Conservation (phyloP, 2,888 invertebrate genomes). For the Archaeoteleia sp. region DNA sequence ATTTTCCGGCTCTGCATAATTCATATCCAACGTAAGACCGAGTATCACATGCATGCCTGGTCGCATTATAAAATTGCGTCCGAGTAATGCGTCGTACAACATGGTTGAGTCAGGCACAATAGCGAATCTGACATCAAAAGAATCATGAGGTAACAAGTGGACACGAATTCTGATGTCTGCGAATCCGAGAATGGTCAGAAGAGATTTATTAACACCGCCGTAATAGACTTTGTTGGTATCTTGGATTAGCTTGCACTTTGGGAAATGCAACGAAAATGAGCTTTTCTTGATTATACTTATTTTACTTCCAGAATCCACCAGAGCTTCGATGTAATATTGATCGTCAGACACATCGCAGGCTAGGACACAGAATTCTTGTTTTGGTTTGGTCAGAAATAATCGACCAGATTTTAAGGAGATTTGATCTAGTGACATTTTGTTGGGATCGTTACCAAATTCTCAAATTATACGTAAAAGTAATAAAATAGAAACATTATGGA, state of each 20-base stretch:
- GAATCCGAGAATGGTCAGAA: slow-evolving; percentile 22
- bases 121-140: slow-evolving; percentile 35
- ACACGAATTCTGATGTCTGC: slow-evolving; percentile 19
- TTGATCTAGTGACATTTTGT: too few relatives aligned
- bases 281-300: slow-evolving; percentile 44
- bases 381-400: slow-evolving; percentile 2
- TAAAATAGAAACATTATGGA: too few relatives aligned
- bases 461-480: too few relatives aligned
- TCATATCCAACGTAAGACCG: slow-evolving; percentile 25
- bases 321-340: slow-evolving; percentile 22
- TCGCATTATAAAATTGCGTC: slow-evolving; percentile 47
- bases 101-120: slow-evolving; percentile 49
- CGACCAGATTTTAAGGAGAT: too few relatives aligned
- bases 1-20: slow-evolving; percentile 19
- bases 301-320: slow-evolving; percentile 43
- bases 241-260: neutral
- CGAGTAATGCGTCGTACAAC: slow-evolving; percentile 41
- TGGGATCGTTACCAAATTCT: too few relatives aligned
- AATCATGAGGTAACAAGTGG: slow-evolving; percentile 21
- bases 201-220: slow-evolving; percentile 44
- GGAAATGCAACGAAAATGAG: slow-evolving; percentile 13
- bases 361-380: slow-evolving; percentile 38
- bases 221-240: slow-evolving; percentile 5
- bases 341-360: slow-evolving; percentile 11
- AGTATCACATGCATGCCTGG: slow-evolving; percentile 39